These are phyloP conservation scores for Carapus acus DNA, from an alignment of 2,797 vertebrate species.

Conservation along the genomic window DNA sequence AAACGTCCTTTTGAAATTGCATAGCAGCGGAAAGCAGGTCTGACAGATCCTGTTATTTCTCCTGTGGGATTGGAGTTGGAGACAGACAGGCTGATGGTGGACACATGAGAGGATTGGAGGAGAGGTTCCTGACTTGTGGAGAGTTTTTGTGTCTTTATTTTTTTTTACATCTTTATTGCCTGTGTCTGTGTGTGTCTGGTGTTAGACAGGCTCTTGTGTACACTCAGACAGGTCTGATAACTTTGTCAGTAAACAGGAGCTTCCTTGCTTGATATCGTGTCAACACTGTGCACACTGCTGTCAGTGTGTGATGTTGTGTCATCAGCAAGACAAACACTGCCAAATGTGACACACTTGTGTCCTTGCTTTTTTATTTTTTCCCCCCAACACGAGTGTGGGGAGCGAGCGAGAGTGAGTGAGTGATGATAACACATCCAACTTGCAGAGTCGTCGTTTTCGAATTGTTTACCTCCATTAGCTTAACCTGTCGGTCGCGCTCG, in stretches of 20 bases:
- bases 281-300: conserved; percentile 43
- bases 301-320: conserved; percentile 59
- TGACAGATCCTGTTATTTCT: background rate
- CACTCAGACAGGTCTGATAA: conserved; percentile 58
- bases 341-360: conserved; percentile 28
- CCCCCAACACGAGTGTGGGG: too few relatives aligned
- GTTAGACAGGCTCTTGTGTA: background rate
- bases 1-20: too few relatives aligned
- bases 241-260: conserved; percentile 58
- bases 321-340: conserved; percentile 54
- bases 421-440: background rate
- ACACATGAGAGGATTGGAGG: too few relatives aligned
- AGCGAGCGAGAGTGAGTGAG: background rate
- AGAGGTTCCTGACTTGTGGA: too few relatives aligned
- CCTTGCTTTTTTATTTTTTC: conserved; percentile 10
- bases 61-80: conserved; percentile 1
- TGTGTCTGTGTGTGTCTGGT: too few relatives aligned
- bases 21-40: conserved; percentile 1
- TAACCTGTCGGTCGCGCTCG: conserved; percentile 79
- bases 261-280: conserved; percentile 42
- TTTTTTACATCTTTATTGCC: too few relatives aligned
- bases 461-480: conserved; percentile 83
- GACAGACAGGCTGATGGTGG: background rate
- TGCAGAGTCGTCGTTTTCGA: background rate
- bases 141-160: background rate